Percentiles rank a stretch among this genome's conserved stretches.
Evolutionary conservation across 2,888 invertebrate species (phyloP).

Genomic region (Mellilla xanthometata): DNA sequence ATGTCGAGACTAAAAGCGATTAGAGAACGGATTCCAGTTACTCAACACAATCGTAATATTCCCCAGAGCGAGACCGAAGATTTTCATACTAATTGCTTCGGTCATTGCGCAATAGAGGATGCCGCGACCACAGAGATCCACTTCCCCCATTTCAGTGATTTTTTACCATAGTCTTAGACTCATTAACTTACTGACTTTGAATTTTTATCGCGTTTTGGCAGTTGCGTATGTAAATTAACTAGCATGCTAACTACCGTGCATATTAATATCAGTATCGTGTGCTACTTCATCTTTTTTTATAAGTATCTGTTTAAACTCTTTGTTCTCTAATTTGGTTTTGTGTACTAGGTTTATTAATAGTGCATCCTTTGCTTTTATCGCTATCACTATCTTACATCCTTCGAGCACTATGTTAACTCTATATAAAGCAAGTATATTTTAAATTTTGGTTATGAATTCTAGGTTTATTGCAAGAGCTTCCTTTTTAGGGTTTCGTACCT

Average conservation of each 20-base stretch:
- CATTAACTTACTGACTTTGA: conserved; percentile 38
- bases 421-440: no score
- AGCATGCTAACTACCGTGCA: conserved; percentile 2
- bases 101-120: conserved; percentile 51
- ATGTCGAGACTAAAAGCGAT: conserved; percentile 26
- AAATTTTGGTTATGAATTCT: no score
- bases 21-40: conserved; percentile 30
- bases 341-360: conserved; percentile 6
- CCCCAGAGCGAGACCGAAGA: conserved; percentile 54
- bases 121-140: conserved; percentile 36
- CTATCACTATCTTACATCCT: no score
- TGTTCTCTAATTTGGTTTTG: conserved; percentile 11
- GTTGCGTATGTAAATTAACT: conserved; percentile 18
- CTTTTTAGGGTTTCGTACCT: no score
- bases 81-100: conserved; percentile 63
- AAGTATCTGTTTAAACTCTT: conserved; percentile 2
- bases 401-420: no score
- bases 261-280: conserved; percentile 8
- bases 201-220: conserved; percentile 25
- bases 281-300: conserved; percentile 8
- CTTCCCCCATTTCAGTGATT: conserved; percentile 36
- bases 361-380: no score
- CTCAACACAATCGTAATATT: conserved; percentile 37
- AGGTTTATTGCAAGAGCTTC: no score
- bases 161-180: conserved; percentile 32